Evolutionary conservation across 2,888 invertebrate species (phyloP), one percentile per base, ranked within the genome.

Genomic region (Caenorhabditis sp.): DNA sequence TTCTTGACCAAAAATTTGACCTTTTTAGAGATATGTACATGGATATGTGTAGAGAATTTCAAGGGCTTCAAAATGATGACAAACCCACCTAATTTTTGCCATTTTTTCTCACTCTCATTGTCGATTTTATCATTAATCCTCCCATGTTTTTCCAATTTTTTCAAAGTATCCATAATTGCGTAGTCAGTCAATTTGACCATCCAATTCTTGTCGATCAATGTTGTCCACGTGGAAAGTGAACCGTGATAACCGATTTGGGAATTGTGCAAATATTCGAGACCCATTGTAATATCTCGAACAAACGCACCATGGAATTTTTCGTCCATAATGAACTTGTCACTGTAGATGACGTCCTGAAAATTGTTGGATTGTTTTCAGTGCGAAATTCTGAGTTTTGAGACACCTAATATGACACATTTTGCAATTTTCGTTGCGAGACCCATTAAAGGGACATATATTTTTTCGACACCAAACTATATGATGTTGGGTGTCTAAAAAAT

Each of bases 201-300:
- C 79, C 79, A 79, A 59, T 79, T 79, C 51, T 75, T 69, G 63
- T 82, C 82, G 64, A 82, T 79, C 49, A 82, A 64, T 1, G 74
- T 70, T 1, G 73, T 53, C 81, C 79, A 79, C 8, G 76, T 60
- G 5, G 78, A 63, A 21, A 82, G 58, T n/a, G 70, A 68, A 1
- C 82, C 81, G 64, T 82, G 82, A 62, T 62, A 79, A 21, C 78
- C 80, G 26, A 81, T 79, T 19, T 51, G 62, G 23, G 74, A 78
- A 0, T 66, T 66, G 65, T 82, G 82, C 43, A 82, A 63, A 60
- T 82, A 82, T 37, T 82, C 81, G n/a, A 82, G 55, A 19, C 82
- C 82, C 73, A 77, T 10, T 19, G 77, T 77, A 49, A 81, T 78
- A 57, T 81, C 81, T 8, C 69, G n/a, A 14, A 81, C 76, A 54